phyloP scores from a whole-genome alignment of 1,140 invertebrate genomes.

The Drosophila punjabiensis region DNA sequence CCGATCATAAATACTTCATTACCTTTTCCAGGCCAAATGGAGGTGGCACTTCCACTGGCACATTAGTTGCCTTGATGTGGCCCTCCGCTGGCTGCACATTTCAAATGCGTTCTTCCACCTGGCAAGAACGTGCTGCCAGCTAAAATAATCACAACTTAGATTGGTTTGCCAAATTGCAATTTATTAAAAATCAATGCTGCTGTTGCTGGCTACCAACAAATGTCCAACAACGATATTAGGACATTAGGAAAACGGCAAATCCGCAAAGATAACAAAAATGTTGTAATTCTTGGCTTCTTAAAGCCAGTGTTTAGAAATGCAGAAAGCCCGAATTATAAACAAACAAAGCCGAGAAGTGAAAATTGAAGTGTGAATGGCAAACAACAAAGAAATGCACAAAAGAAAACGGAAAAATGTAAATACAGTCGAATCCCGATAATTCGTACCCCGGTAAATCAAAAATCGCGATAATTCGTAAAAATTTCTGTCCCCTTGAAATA shows the following conservation, averaged over 20 bases:
- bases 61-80: conserved; percentile 1
- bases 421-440: too few relatives aligned
- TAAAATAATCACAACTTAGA: conserved; percentile 72
- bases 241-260: conserved; percentile 53
- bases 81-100: conserved; percentile 62
- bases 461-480: too few relatives aligned
- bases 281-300: too few relatives aligned
- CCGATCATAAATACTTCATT: conserved; percentile 80
- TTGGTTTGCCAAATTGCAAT: conserved; percentile 76
- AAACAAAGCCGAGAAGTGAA: too few relatives aligned
- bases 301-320: too few relatives aligned
- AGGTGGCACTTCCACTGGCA: not conserved
- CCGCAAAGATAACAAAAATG: conserved; percentile 37
- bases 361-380: too few relatives aligned
- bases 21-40: conserved; percentile 33
- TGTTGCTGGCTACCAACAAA: conserved; percentile 28
- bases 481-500: too few relatives aligned
- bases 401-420: too few relatives aligned
- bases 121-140: conserved; percentile 54
- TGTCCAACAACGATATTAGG: conserved; percentile 4
- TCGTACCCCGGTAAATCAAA: too few relatives aligned
- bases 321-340: too few relatives aligned
- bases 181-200: conserved; percentile 81
- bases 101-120: conserved; percentile 45
- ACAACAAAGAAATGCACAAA: too few relatives aligned